These are phyloP conservation scores for Emydoidea blandingii DNA, from an alignment of 2,797 vertebrate genomes.

Conservation along the genomic window DNA sequence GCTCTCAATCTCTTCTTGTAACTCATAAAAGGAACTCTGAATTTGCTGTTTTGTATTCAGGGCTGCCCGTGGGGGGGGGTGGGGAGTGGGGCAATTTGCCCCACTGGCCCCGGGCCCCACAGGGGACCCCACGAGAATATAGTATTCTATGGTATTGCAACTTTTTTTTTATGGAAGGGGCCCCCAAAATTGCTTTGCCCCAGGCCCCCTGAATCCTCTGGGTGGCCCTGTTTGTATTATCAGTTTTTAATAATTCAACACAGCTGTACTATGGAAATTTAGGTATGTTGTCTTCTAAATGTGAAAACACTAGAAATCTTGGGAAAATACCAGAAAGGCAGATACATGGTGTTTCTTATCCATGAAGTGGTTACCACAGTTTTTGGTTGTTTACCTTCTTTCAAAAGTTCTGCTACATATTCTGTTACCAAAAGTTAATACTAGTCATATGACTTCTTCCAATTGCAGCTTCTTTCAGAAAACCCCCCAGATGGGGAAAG, in stretches of 20 bases:
- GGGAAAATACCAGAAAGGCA: neutral
- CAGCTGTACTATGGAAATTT: neutral
- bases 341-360: neutral
- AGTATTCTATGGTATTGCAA: no score
- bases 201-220: no score
- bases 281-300: neutral
- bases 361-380: neutral
- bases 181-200: no score
- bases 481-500: constrained; percentile 95
- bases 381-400: neutral
- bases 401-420: neutral
- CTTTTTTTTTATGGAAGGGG: no score
- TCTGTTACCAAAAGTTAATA: constrained; percentile 56
- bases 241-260: neutral
- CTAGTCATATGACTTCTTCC: constrained; percentile 58
- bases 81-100: no score
- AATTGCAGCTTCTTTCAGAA: constrained; percentile 92
- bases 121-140: no score
- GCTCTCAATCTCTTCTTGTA: constrained; percentile 36
- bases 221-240: neutral
- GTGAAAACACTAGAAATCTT: neutral
- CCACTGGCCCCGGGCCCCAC: no score
- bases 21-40: neutral
- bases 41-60: neutral
- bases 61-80: no score